Conservation (phyloP, 2,113 vertebrate species). For the Artemisiospiza belli region DNA sequence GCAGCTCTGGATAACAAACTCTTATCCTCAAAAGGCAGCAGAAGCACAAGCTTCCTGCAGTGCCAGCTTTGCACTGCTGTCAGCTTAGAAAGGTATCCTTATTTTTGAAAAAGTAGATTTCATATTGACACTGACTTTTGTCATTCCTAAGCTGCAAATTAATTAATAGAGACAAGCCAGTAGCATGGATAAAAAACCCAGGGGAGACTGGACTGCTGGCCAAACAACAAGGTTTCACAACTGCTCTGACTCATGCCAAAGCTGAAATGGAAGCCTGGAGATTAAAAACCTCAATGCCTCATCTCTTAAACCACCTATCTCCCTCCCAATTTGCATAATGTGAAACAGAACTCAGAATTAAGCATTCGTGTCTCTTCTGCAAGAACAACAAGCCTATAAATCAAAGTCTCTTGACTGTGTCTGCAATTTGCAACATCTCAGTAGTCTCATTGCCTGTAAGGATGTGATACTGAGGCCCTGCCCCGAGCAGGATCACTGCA, state of each 20-base stretch:
- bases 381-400: constrained; percentile 37
- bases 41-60: neutral
- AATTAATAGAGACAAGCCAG: neutral
- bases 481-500: neutral
- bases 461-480: neutral
- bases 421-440: constrained; percentile 27
- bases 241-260: neutral
- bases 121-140: neutral
- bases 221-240: neutral
- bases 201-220: neutral
- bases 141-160: neutral
- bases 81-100: neutral
- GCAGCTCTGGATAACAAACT: neutral
- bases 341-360: constrained; percentile 35
- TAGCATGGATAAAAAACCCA: neutral
- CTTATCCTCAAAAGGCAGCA: neutral
- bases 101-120: neutral
- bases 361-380: neutral
- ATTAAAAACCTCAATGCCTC: neutral
- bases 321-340: constrained; percentile 2
- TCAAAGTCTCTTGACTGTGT: neutral
- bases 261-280: neutral
- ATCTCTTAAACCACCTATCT: neutral
- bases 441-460: neutral
- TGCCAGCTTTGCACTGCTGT: neutral